A percentile compares a stretch with the other conserved stretches of the same genome.
phyloP scores from a whole-genome alignment of 1,140 invertebrate species.

The Aplysia californica region DNA sequence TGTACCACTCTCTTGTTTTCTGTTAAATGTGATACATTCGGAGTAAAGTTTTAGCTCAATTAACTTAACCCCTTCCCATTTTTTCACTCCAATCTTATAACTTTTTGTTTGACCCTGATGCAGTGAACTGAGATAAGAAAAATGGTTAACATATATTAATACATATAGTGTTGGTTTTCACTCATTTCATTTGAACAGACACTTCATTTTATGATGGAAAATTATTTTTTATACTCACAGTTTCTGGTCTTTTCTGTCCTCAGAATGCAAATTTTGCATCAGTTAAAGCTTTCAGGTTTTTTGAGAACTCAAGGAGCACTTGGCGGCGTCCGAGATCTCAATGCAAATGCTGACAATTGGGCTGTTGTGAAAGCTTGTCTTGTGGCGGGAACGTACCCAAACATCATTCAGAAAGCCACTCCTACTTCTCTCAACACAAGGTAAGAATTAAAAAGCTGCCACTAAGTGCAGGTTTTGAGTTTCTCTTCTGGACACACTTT shows the following conservation, averaged over 20 bases:
- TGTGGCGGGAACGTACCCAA: slow-evolving; percentile 88
- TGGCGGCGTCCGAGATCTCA: slow-evolving; percentile 83
- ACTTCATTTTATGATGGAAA: neutral
- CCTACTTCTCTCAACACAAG: neutral
- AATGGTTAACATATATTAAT: neutral
- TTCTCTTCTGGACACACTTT: neutral
- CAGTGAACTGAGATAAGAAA: neutral
- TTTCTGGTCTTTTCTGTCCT: neutral
- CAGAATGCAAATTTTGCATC: slow-evolving; percentile 83
- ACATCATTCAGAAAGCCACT: slow-evolving; percentile 75
- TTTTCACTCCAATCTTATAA: too few relatives aligned
- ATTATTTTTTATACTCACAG: neutral
- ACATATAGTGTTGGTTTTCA: neutral
- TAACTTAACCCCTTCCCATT: too few relatives aligned
- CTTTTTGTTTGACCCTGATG: neutral
- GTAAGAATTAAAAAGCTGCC: too few relatives aligned
- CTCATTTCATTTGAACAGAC: too few relatives aligned
- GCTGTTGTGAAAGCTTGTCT: slow-evolving; percentile 91
- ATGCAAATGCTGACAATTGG: slow-evolving; percentile 91
- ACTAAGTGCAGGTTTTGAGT: too few relatives aligned
- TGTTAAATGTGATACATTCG: neutral
- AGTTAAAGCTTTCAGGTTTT: slow-evolving; percentile 86
- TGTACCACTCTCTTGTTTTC: neutral
- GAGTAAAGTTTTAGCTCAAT: too few relatives aligned
- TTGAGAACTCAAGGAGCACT: slow-evolving; percentile 80